Evolutionary conservation across 2,113 vertebrate species (phyloP), one percentile per base, ranked within the genome.

Genomic region (Callorhinus ursinus): DNA sequence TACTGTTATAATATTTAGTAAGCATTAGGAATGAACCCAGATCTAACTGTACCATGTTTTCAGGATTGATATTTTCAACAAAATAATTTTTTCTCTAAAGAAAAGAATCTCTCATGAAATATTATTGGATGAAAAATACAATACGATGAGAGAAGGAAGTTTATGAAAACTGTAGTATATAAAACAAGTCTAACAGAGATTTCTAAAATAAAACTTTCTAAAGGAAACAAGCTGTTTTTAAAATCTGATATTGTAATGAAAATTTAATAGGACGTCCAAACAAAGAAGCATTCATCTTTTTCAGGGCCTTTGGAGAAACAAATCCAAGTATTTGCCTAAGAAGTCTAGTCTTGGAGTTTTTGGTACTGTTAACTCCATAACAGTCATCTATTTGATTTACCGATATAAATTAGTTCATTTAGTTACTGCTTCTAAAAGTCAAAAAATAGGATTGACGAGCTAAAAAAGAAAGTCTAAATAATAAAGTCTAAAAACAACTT

Each of bases 221-320:
- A 94, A 95, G 74, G 19, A 5, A 51, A 92, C 65, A 95, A 77
- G 82, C 57, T 74, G 71, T 65, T 95, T 90, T 95, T 94, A 96
- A 76, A 88, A 96, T 21, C 10, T 97, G 71, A 88, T 94, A 93
- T 87, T 80, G 31, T 82, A 97, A 97, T 24, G 24, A 98, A 97
- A 97, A 93, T 96, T 94, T 96, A 97, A 97, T 71, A 97, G 26
- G 28, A 83, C 94, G 97, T 92, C 28, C 83, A 95, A 84, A 90
- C 61, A 97, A 89, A 55, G 97, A 83, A 49, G 74, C 31, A 97
- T 90, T 90, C 96, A 93, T 87, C 42, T 96, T 42, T 5, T 88
- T 89, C 76, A 93, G 94, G 63, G 53, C 72, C 14, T 95, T 84
- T 55, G 49, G 57, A 88, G 83, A 95, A 89, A 92, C 31, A 92